A percentile compares a stretch with the other conserved stretches of the same genome.
These are phyloP conservation scores for Elegia similella DNA, from an alignment of 2,888 invertebrate species.

Conservation along the genomic window DNA sequence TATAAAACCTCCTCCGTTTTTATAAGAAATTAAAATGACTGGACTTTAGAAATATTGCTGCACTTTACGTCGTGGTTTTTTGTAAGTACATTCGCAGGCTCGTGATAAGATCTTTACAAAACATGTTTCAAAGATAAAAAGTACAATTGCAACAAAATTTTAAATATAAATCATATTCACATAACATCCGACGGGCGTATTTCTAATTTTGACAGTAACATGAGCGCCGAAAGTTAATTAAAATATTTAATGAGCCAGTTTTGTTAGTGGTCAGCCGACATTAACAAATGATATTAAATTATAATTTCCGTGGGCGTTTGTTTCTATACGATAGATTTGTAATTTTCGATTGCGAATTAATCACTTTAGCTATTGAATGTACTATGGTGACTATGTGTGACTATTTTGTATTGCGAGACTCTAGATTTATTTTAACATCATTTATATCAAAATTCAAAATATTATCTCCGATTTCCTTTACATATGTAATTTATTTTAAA, in stretches of 20 bases:
- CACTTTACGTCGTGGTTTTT: neutral
- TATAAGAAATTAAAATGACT: neutral
- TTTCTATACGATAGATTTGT: slow-evolving; percentile 43
- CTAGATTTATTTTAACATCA: too few species aligned
- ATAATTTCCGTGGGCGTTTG: slow-evolving; percentile 66
- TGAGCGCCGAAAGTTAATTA: slow-evolving; percentile 71
- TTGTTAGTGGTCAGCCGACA: slow-evolving; percentile 67
- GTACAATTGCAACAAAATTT: slow-evolving; percentile 7
- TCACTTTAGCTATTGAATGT: slow-evolving; percentile 17
- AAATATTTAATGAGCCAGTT: slow-evolving; percentile 75
- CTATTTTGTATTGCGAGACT: too few species aligned
- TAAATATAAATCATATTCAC: slow-evolving; percentile 43
- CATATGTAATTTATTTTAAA: too few species aligned
- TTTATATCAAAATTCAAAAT: too few species aligned
- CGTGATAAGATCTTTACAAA: neutral
- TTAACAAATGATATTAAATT: slow-evolving; percentile 74
- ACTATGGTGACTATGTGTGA: neutral
- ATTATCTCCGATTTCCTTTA: too few species aligned
- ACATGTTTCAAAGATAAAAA: neutral
- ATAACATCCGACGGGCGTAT: slow-evolving; percentile 47
- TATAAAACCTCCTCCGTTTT: too few species aligned
- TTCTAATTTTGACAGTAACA: slow-evolving; percentile 64
- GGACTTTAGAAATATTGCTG: neutral
- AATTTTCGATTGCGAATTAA: slow-evolving; percentile 27
- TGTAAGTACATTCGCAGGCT: neutral